Percentiles rank a stretch among this genome's conserved stretches.
These are phyloP conservation scores for Acestrorhynchus altus DNA, from an alignment of 2,797 vertebrate species.

Conservation along the genomic window DNA sequence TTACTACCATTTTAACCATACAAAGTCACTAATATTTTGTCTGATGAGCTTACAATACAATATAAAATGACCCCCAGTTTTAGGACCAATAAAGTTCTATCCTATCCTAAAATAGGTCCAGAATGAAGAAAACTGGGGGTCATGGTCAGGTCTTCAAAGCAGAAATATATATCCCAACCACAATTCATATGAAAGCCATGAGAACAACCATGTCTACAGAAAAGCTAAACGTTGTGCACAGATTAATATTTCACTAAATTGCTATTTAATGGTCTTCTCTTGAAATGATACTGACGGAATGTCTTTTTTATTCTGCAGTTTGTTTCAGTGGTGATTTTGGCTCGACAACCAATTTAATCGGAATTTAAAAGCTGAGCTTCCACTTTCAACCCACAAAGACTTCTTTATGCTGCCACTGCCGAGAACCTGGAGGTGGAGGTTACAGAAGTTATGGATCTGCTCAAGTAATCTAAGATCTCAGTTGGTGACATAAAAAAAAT, in stretches of 20 bases:
- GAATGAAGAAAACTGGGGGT: too few species aligned
- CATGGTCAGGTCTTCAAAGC: too few species aligned
- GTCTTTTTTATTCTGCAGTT: background rate
- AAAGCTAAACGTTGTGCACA: background rate
- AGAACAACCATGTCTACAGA: background rate
- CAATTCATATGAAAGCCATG: background rate
- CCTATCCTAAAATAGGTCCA: too few species aligned
- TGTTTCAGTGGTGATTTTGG: background rate
- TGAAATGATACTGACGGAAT: background rate
- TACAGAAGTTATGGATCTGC: constrained; percentile 45
- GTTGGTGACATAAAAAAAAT: constrained; percentile 35
- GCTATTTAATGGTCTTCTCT: background rate
- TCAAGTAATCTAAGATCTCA: constrained; percentile 44
- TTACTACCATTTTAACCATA: too few species aligned
- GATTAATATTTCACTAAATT: background rate
- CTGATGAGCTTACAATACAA: too few species aligned
- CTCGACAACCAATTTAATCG: constrained; percentile 13
- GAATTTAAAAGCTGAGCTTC: constrained; percentile 23
- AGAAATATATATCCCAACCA: too few species aligned
- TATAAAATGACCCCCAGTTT: too few species aligned
- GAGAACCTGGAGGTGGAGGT: constrained; percentile 15
- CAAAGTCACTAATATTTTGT: too few species aligned
- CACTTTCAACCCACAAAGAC: constrained; percentile 28
- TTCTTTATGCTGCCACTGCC: constrained; percentile 27
- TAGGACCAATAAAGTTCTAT: too few species aligned